Conservation (phyloP, 1,140 invertebrate species). For the Pseudomyrmex sp. region DNA sequence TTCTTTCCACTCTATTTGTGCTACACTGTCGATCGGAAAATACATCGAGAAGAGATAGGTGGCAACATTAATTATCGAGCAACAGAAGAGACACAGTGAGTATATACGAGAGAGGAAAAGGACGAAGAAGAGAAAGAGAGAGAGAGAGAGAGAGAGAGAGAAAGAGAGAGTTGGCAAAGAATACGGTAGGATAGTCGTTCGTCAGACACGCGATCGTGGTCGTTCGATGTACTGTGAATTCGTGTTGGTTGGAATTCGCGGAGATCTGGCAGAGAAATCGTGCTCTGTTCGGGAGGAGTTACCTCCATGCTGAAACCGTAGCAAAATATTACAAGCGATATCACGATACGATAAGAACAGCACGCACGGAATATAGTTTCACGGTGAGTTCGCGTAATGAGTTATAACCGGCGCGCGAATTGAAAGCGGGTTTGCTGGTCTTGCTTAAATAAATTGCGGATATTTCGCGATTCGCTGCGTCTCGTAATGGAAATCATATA, state of each 20-base stretch:
- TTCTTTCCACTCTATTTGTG: constrained; percentile 58
- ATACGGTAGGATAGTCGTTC: constrained; percentile 2
- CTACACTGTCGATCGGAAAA: constrained; percentile 16
- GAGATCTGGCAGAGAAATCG: neutral
- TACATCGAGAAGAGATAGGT: constrained; percentile 25
- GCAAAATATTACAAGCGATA: neutral
- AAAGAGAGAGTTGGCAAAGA: neutral
- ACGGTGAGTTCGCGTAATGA: constrained; percentile 10
- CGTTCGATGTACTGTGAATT: constrained; percentile 21
- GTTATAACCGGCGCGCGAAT: neutral
- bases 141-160: neutral
- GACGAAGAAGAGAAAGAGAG: neutral
- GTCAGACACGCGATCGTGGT: neutral
- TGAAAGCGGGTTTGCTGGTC: neutral
- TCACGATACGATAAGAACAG: constrained; percentile 21
- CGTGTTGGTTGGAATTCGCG: constrained; percentile 1
- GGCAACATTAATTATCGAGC: constrained; percentile 48
- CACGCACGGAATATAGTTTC: neutral
- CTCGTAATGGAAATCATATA: constrained; percentile 17
- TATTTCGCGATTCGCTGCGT: constrained; percentile 1
- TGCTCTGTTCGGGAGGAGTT: too few species aligned
- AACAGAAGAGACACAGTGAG: constrained; percentile 15
- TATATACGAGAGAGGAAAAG: neutral
- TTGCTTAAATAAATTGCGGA: constrained; percentile 33
- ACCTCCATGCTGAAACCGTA: neutral